A percentile compares a stretch with the other conserved stretches of the same genome.
Evolutionary conservation across 1,140 invertebrate species (phyloP).

Genomic region (Acromyrmex charruanus): DNA sequence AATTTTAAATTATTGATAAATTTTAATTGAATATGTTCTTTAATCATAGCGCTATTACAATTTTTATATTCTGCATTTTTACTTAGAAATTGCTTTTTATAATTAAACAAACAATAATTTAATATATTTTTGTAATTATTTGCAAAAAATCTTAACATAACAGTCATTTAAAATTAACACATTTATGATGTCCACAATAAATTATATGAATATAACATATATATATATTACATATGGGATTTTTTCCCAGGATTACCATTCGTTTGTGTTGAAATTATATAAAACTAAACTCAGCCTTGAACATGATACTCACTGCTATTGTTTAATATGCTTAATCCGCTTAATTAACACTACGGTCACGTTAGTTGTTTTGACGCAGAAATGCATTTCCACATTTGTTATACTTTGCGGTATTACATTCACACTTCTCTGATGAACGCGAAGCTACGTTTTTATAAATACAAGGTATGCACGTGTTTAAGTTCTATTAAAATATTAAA

Average conservation of each 20-base stretch:
- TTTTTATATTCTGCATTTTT: background rate
- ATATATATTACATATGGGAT: too few relatives aligned
- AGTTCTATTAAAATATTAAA: background rate
- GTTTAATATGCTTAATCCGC: slow-evolving; percentile 32
- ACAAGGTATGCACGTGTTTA: background rate
- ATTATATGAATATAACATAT: too few relatives aligned
- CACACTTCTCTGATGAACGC: background rate
- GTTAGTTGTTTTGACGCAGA: background rate
- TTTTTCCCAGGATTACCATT: background rate
- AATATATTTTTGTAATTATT: background rate
- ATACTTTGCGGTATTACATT: background rate
- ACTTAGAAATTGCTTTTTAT: background rate
- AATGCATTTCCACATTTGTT: background rate
- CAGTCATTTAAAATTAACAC: background rate
- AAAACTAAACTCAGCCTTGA: slow-evolving; percentile 22
- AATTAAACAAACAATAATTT: slow-evolving; percentile 4
- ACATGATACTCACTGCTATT: slow-evolving; percentile 16
- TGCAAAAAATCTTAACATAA: background rate
- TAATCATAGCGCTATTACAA: background rate
- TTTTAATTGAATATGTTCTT: background rate
- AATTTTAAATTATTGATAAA: background rate
- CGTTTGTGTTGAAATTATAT: background rate
- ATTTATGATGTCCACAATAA: background rate
- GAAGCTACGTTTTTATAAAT: background rate
- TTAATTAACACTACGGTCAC: slow-evolving; percentile 17